Evolutionary conservation across 2,888 invertebrate species (phyloP), one percentile per base, ranked within the genome.

Genomic region (Pheosia tremula): DNA sequence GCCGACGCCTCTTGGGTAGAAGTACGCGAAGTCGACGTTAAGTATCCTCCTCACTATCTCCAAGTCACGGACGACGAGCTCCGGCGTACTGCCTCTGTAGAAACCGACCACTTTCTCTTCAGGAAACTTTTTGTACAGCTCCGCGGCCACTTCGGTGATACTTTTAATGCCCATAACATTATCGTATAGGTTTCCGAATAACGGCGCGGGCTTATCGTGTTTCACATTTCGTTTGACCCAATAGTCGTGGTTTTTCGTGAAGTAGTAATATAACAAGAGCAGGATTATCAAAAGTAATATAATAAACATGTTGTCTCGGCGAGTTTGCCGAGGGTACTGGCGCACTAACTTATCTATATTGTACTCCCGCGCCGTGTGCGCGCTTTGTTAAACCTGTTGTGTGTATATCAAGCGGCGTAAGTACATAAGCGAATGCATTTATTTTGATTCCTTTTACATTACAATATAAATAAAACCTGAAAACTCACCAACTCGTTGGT

Each of bases 71-170:
- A 91, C 71, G 8, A 90, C 66, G 10, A 91, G 74, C 52, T 84
- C 85, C 3, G 91, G 89, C 0, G 78, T 82, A 0, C 74, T 67
- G 9, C 87, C 88, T 64, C 81, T 78, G 64, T 80, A 90, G 59
- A 83, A 81, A 3, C 91, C 91, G 4, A 90, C 82, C 0, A 87
- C 84, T 81, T 84, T 88, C 58, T 90, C 91, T 3, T 82, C 64
- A 1, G 85, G 82, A 58, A 84, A 88, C 60, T 85, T 85, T 1
- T 80, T 78, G 67, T 90, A 90, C 4, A 87, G 60, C 56, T 87
- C 82, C 0, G 62, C 71, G 8, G 79, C 57, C 8, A 85, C 43
- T 71, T 82, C 77, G 43, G 69, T 74, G 1, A 84, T 77, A 57
- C 85, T 89, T 69, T 75, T 80, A 3, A 72, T 56, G 7, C 77